Evolutionary conservation across 2,113 vertebrate genomes (phyloP), one percentile per base, ranked within the genome.

Genomic region (Plecotus auritus): DNA sequence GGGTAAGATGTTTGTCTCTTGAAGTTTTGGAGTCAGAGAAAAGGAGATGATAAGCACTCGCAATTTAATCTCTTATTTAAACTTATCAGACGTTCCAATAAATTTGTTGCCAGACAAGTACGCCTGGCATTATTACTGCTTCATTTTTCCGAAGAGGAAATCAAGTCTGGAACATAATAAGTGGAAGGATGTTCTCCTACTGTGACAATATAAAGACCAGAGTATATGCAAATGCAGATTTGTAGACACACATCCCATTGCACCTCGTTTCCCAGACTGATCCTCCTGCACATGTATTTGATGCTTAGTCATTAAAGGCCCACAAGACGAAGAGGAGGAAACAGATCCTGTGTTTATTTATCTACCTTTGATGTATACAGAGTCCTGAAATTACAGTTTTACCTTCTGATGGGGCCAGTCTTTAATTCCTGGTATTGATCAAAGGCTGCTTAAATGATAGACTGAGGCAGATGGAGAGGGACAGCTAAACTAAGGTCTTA

Each of bases 321-420:
- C 64, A 94, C 92, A 90, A 56, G 82, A 95, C 69, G 74, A 40
- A 80, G 59, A 96, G 69, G 13, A 74, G 59, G 66, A 96, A 95
- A 87, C 76, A 90, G 85, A 90, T 32, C 47, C 51, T 70, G 10
- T 66, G 82, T 81, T 96, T 97, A 93, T 94, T 97, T 97, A 86
- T 81, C 77, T 85, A 80, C 76, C 10, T 18, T 40, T 73, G 77
- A 95, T 96, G 64, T 91, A 76, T 0, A n/a, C 2, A 0, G 0
- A 94, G 94, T 45, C 37, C 74, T 93, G 3, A 81, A 96, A 97
- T 98, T 96, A 95, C 2, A 97, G 87, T 56, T 93, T 91, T 83
- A 85, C 17, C 2, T 90, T 97, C 70, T 4, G 8, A 96, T 40
- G 42, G 26, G 59, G 95, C 26, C 78, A 92, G 85, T 69, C 78